phyloP scores from a whole-genome alignment of 2,113 vertebrate genomes.

The Cariama cristata region DNA sequence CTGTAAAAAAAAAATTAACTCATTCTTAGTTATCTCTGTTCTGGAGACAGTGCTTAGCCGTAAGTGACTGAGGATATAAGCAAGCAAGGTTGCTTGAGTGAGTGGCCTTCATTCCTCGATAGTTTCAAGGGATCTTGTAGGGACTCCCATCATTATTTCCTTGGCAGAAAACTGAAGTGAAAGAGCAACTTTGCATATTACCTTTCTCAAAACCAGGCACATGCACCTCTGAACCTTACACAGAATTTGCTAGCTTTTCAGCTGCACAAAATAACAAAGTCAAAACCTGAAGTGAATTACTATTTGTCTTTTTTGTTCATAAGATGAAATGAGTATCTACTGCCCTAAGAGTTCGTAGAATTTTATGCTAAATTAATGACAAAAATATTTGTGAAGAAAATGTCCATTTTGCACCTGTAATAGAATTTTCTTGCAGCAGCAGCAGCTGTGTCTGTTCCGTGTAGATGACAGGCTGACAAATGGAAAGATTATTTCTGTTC shows the following conservation, averaged over 20 bases:
- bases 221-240: background rate
- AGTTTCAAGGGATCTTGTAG: background rate
- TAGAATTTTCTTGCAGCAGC: slow-evolving; percentile 38
- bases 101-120: background rate
- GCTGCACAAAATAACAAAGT: background rate
- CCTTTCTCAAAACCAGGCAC: background rate
- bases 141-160: background rate
- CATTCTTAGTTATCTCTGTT: background rate
- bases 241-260: background rate
- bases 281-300: background rate
- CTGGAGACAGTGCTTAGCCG: background rate
- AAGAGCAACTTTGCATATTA: background rate
- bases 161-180: background rate
- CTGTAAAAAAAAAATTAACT: background rate
- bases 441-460: slow-evolving; percentile 36
- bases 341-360: background rate
- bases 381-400: slow-evolving; percentile 30
- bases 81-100: background rate
- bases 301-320: background rate
- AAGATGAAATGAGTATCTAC: background rate
- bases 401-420: slow-evolving; percentile 55
- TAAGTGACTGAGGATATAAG: background rate
- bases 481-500: slow-evolving; percentile 63
- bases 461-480: slow-evolving; percentile 66
- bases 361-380: slow-evolving; percentile 48